A percentile compares a stretch with the other conserved stretches of the same genome.
phyloP scores from a whole-genome alignment of 2,113 vertebrate species.

The Lepus timidus region DNA sequence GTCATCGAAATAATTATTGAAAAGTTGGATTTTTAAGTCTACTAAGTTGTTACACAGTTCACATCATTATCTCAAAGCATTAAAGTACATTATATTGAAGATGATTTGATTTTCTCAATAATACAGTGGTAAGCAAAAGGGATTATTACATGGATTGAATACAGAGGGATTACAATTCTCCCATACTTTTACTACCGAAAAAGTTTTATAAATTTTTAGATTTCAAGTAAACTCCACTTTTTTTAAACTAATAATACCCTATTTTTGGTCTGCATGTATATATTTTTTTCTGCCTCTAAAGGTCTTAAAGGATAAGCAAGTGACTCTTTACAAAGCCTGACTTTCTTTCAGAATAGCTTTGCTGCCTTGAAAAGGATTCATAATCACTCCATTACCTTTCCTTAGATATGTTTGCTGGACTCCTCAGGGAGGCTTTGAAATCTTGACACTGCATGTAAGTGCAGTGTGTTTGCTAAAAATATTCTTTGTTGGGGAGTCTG shows the following conservation, averaged over 20 bases:
- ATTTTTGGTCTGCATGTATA: conserved; percentile 6
- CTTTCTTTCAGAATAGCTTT: conserved; percentile 73
- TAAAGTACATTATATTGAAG: background rate
- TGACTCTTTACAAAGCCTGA: conserved; percentile 72
- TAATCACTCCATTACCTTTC: conserved; percentile 77
- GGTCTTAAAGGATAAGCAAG: conserved; percentile 72
- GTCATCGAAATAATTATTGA: background rate
- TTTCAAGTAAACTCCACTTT: conserved; percentile 47
- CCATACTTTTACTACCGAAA: conserved; percentile 6
- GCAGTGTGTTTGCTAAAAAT: conserved; percentile 79
- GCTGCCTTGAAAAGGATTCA: conserved; percentile 75
- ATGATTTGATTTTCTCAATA: background rate
- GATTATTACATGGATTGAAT: background rate
- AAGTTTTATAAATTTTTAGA: conserved; percentile 33
- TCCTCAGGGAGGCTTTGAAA: conserved; percentile 85
- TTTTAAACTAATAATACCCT: conserved; percentile 45
- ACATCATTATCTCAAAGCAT: background rate
- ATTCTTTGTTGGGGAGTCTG: conserved; percentile 75
- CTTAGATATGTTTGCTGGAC: conserved; percentile 79
- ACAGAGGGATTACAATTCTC: background rate
- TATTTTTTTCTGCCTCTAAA: conserved; percentile 44
- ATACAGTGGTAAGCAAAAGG: background rate
- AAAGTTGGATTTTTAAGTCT: background rate
- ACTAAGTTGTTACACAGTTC: background rate
- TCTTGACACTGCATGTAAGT: conserved; percentile 74